Conservation (phyloP, 2,888 invertebrate species). For the Rotaria sp. region DNA sequence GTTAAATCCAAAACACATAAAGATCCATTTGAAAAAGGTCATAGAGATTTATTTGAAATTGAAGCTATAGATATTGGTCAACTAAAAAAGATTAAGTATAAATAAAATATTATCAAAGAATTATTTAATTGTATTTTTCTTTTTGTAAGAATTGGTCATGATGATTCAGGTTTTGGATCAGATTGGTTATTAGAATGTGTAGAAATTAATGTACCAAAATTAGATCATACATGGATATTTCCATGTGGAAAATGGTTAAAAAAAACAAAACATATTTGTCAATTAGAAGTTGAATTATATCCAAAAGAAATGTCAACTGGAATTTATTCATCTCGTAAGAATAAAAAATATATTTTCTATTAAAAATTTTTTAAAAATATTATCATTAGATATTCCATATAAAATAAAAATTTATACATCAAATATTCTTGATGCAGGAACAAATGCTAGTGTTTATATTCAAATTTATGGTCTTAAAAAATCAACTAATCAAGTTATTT, state of each 20-base stretch:
- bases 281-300: not conserved
- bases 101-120: too few relatives aligned
- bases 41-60: constrained; percentile 52
- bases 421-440: constrained; percentile 50
- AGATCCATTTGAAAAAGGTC: constrained; percentile 54
- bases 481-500: too few relatives aligned
- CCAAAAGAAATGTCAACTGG: too few relatives aligned
- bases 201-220: constrained; percentile 12
- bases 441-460: constrained; percentile 54
- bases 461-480: constrained; percentile 55
- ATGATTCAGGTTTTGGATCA: constrained; percentile 49
- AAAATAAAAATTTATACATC: constrained; percentile 52
- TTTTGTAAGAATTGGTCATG: constrained; percentile 54
- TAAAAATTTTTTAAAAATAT: too few relatives aligned
- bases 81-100: constrained; percentile 50
- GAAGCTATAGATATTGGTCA: constrained; percentile 53
- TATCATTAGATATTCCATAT: too few relatives aligned
- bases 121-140: too few relatives aligned
- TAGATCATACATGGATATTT: constrained; percentile 44
- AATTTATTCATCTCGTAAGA: not conserved
- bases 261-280: constrained; percentile 41
- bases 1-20: constrained; percentile 51
- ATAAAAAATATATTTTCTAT: too few relatives aligned
- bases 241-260: constrained; percentile 51
- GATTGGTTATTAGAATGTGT: constrained; percentile 38